Percentiles rank a stretch among this genome's conserved stretches.
Conservation (phyloP, 2,888 invertebrate species). For the Leuctra nigra region DNA sequence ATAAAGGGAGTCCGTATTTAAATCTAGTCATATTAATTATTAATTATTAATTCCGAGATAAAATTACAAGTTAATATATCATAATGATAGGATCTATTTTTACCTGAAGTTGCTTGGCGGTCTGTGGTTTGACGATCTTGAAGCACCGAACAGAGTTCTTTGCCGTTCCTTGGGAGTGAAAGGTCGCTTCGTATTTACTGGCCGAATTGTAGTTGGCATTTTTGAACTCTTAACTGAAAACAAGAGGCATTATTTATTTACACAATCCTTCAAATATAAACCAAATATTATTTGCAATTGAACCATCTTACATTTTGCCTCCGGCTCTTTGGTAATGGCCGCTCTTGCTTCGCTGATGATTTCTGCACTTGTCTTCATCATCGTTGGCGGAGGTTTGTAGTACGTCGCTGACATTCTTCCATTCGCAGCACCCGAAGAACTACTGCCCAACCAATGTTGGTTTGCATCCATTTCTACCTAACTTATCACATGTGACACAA, state of each 20-base stretch:
- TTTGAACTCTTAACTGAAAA: not conserved
- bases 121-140: slow-evolving; percentile 45
- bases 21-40: no score
- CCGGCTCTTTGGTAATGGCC: slow-evolving; percentile 41
- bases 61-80: no score
- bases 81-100: no score
- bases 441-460: no score
- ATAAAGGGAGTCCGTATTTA: no score
- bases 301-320: slow-evolving; percentile 37
- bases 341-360: slow-evolving; percentile 72
- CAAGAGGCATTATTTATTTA: no score
- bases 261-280: no score
- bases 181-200: slow-evolving; percentile 74
- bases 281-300: no score
- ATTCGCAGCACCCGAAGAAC: not conserved
- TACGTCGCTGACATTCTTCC: slow-evolving; percentile 46
- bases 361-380: slow-evolving; percentile 69
- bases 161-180: slow-evolving; percentile 78
- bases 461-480: no score
- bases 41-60: no score
- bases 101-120: slow-evolving; percentile 76
- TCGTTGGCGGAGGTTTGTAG: slow-evolving; percentile 47
- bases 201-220: slow-evolving; percentile 37
- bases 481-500: no score
- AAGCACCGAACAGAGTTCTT: slow-evolving; percentile 64